Base-by-base conservation (phyloP, 2,113 vertebrate genomes). In the Microtus oregoni region DNA sequence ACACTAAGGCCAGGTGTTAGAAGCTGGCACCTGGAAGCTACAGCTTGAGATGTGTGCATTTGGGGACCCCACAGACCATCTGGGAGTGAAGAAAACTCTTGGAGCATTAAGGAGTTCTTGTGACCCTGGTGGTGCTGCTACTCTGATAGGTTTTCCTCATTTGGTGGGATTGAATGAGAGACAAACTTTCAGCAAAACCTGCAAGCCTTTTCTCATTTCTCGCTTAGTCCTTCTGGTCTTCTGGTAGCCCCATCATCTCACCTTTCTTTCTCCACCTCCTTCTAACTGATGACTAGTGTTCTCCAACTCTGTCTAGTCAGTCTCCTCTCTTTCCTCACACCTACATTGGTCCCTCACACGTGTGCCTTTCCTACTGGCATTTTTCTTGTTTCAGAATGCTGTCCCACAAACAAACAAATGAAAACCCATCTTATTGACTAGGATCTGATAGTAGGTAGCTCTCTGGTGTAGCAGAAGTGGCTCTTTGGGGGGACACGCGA, bases 1-100 rank as follows among this genome's bases (percentile, higher is more conserved):
- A 3, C 55, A 73, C n/a, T 68, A 76, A 93, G 91, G 32, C 38
- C 72, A 90, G 81, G 76, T 75, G 38, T 73, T 85, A 75, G 72
- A 92, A 95, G 68, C 86, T 92, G 75, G 79, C 32, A 90, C 70
- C 90, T 86, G 47, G 61, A 81, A 63, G 63, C 78, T 44, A 26
- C 20, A 70, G 73, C 91, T 79, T 55, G 11, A 86, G 50, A 65
- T 78, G 67, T 68, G 20, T 73, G 32, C 86, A 26, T 38, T 67
- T 89, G 38, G 83, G 73, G 47, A 77, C 30, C 38, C 28, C 61
- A 67, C 63, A 47, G 44, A 50, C 85, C 85, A 87, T 87, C 85
- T 70, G 52, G 47, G 30, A 10, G 26, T 20, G 8, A 95, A 50
- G 32, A 91, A 63, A 10, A 73, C 13, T 77, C 67, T 90, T 77